Base-by-base conservation (phyloP, 2,797 vertebrate species). In the Acanthurus lineatus region DNA sequence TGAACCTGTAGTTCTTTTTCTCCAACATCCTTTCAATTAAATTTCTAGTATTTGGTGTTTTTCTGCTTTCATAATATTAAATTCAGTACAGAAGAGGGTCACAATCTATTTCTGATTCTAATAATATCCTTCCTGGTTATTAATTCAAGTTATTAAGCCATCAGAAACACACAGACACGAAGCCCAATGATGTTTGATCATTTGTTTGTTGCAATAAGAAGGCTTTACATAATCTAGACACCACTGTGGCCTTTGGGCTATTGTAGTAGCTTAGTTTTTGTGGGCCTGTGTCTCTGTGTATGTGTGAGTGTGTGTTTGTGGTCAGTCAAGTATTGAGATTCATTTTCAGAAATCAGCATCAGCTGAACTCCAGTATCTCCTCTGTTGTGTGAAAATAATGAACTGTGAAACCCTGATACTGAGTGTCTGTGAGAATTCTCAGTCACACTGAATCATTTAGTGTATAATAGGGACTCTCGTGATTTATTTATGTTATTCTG, bases 381-480 rank as follows among this genome's bases (percentile, higher is more conserved):
- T 83, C n/a, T 56, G 17, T 35, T 68, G 62, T 52, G 51, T 51
- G 44, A 59, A 80, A 75, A 73, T 53, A 28, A 77, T 70, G 8
- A 76, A 42, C 61, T 54, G 60, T 20, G 22, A 77, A 72, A 61
- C 40, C 2, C 4, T 12, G 40, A 67, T 60, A 59, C 40, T 61
- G 67, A 52, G 7, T 25, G 40, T 42, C 40, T 42, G 40, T 42
- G 40, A 42, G 40, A 8, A 42, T 42, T 42, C 40, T 42, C 40
- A 42, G 40, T 42, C 40, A 42, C 10, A 42, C 40, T 42, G 40
- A 42, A 42, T 42, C 40, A 42, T 42, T 42, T 42, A 5, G 58
- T 82, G 74, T 6, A 53, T 65, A 49, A 67, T 32, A 20, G 7
- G 58, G 44, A 76, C 42, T 61, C 3, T 57, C 7, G 32, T 62